Percentiles rank a stretch among this genome's conserved stretches.
Conservation (phyloP, 2,888 invertebrate species). For the Gari tellinella region DNA sequence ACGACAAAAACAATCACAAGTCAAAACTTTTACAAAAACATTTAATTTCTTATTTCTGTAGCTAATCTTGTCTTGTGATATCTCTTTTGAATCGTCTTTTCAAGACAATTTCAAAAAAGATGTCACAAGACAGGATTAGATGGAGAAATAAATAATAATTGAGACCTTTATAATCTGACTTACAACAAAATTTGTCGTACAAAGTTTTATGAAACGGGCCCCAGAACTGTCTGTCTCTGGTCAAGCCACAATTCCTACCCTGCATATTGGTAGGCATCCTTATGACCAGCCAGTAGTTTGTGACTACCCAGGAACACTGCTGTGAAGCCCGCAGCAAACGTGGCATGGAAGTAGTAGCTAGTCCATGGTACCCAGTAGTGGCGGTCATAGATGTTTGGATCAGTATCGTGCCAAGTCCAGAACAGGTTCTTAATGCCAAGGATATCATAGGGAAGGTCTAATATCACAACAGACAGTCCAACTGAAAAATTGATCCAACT, state of each 20-base stretch:
- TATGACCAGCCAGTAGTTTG: conserved; percentile 85
- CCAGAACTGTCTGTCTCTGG: too few species aligned
- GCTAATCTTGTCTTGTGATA: too few species aligned
- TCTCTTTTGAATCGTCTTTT: too few species aligned
- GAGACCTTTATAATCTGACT: too few species aligned
- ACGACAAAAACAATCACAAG: too few species aligned
- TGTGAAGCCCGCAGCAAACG: conserved; percentile 90
- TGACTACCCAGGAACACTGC: conserved; percentile 88
- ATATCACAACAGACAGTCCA: conserved; percentile 89
- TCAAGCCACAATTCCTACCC: conserved; percentile 85
- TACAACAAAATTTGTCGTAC: too few species aligned
- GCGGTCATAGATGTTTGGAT: conserved; percentile 88
- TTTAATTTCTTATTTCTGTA: too few species aligned
- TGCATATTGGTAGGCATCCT: conserved; percentile 87
- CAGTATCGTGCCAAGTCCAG: conserved; percentile 92
- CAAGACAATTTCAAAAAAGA: too few species aligned
- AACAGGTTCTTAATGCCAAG: conserved; percentile 91
- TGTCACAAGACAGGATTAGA: too few species aligned
- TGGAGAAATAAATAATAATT: too few species aligned
- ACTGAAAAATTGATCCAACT: conserved; percentile 83
- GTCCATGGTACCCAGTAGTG: conserved; percentile 94
- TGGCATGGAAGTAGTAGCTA: conserved; percentile 92
- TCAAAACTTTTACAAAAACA: too few species aligned
- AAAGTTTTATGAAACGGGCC: too few species aligned
- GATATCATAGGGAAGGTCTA: conserved; percentile 93